Base-by-base conservation (phyloP, 2,113 vertebrate genomes). In the Euleptes europaea region DNA sequence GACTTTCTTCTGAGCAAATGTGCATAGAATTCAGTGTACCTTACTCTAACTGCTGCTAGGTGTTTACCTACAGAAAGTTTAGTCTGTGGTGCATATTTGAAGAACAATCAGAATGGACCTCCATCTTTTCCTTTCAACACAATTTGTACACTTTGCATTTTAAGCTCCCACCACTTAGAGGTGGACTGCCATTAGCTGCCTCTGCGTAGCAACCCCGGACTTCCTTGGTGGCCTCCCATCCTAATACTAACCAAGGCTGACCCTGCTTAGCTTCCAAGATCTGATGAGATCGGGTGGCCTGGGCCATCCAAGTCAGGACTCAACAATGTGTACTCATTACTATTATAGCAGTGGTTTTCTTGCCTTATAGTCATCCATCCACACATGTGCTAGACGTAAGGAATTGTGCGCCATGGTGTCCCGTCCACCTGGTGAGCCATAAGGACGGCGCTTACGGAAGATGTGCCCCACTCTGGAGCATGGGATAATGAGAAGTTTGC, bases 401-500 rank as follows among this genome's bases (percentile, higher is more conserved):
- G 99, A 99, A 84, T 99, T 99, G 73, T 98, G 98, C 1, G 99
- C 97, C 98, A 99, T 99, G 5, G 99, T 99, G 94, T 99, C 99
- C 91, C 97, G 98, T 3, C 98, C 98, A 0, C 98, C 98, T 0
- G 98, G 99, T 0, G 98, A 99, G 3, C 98, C 98, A 4, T 99
- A 99, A 0, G 99, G 99, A 0, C 99, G 96, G 21, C 98, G 94
- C 89, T 99, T 99, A n/a, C 99, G 97, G 94, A 99, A 99, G 85
- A 99, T 99, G 88, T 99, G 99, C 4, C 99, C 99, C 0, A 99
- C 98, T 67, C 99, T 95, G 78, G 98, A 99, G 94, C 99, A 99
- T 3, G 99, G 98, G 86, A 99, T 96, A 93, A 99, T 99, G 79
- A 99, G 92, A 60, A 99, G 97, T 89, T 96, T 96, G 0, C 99